Evolutionary conservation across 2,797 vertebrate genomes (phyloP).

Genomic region (Chaenodraco wilsoni): DNA sequence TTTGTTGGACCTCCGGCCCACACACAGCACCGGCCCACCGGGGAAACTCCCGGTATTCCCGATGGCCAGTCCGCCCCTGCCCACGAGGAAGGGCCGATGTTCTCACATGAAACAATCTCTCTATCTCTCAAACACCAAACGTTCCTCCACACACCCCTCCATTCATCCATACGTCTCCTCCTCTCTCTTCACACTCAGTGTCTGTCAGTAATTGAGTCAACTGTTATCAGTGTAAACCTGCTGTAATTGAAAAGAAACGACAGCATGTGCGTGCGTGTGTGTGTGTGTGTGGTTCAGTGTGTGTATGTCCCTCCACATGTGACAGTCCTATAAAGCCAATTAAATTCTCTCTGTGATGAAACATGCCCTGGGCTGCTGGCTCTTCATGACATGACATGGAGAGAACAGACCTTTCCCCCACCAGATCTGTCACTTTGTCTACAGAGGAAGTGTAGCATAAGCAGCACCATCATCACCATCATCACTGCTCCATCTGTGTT

Average conservation of each 20-base stretch:
- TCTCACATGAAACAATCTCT: conserved; percentile 9
- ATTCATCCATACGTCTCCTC: conserved; percentile 9
- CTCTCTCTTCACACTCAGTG: conserved; percentile 6
- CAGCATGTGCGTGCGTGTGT: conserved; percentile 23
- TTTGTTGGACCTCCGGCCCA: no score
- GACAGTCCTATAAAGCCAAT: conserved; percentile 54
- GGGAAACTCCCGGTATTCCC: no score
- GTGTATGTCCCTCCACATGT: conserved; percentile 33
- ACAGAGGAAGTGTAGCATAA: neutral
- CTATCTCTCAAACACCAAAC: neutral
- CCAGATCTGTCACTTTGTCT: conserved; percentile 2
- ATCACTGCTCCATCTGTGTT: conserved; percentile 1
- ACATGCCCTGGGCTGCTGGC: conserved; percentile 40
- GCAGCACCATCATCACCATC: no score
- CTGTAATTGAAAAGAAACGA: conserved; percentile 51
- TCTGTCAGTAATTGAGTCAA: conserved; percentile 35
- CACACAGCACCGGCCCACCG: no score
- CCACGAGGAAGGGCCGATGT: conserved; percentile 1
- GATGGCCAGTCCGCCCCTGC: no score
- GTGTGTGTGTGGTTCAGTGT: conserved; percentile 1
- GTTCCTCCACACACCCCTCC: neutral
- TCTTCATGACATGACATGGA: conserved; percentile 38
- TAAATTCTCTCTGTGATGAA: conserved; percentile 47
- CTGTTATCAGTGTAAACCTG: conserved; percentile 38
- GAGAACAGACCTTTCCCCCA: conserved; percentile 11